phyloP scores from a whole-genome alignment of 2,797 vertebrate species.

The Australoheros facetus region DNA sequence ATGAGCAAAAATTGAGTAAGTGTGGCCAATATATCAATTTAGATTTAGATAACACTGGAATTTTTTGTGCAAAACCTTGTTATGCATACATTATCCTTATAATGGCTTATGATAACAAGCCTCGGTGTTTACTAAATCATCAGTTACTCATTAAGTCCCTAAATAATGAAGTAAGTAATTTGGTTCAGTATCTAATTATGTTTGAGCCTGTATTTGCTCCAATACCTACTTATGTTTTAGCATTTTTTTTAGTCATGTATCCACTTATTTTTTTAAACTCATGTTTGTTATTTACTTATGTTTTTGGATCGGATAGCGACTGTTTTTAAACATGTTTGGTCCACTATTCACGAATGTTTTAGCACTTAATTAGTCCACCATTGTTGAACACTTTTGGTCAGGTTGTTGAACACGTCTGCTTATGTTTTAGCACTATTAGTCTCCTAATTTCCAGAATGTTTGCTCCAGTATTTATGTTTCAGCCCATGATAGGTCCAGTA shows the following conservation, averaged over 20 bases:
- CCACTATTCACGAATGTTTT: neutral
- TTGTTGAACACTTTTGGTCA: neutral
- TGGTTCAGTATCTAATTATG: too few relatives aligned
- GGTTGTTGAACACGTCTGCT: neutral
- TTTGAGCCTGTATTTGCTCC: too few relatives aligned
- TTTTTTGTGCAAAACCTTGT: neutral
- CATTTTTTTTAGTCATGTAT: too few relatives aligned
- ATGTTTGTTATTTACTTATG: neutral
- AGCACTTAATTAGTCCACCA: neutral
- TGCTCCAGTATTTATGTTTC: neutral
- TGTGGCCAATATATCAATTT: neutral
- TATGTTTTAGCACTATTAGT: neutral
- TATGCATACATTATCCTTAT: neutral
- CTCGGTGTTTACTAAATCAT: neutral
- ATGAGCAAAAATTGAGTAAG: neutral
- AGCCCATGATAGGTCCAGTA: neutral
- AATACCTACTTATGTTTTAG: too few relatives aligned
- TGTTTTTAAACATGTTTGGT: neutral
- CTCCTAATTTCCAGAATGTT: neutral
- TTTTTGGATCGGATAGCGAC: neutral
- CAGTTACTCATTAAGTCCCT: neutral
- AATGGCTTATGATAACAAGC: neutral
- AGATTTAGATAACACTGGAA: neutral
- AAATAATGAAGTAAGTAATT: too few relatives aligned
- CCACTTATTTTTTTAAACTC: too few relatives aligned